Percentiles rank a stretch among this genome's conserved stretches.
Evolutionary conservation across 1,140 invertebrate species (phyloP).

Genomic region (Triops cancriformis): DNA sequence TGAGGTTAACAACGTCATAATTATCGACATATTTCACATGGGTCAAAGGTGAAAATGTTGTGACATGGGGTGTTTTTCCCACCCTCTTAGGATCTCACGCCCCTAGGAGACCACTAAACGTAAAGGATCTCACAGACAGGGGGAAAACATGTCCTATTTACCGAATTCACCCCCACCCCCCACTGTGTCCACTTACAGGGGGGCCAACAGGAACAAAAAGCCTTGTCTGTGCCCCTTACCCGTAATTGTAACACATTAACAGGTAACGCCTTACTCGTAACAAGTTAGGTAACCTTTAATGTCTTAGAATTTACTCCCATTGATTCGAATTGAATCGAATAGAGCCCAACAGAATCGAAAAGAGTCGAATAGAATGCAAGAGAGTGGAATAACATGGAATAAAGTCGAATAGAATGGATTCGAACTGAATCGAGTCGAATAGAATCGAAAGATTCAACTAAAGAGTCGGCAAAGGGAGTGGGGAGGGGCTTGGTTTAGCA

Average conservation of each 20-base stretch:
- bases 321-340: no score
- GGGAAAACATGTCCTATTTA: not conserved
- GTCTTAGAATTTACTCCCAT: not conserved
- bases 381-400: no score
- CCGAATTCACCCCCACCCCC: not conserved
- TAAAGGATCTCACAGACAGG: not conserved
- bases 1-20: no score
- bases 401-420: no score
- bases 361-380: no score
- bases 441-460: not conserved
- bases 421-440: no score
- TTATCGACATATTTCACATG: no score
- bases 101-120: slow-evolving; percentile 8
- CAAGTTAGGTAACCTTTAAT: not conserved
- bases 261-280: not conserved
- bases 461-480: not conserved
- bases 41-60: not conserved
- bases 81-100: not conserved
- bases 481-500: not conserved
- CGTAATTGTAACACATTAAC: not conserved
- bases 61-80: not conserved
- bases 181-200: not conserved
- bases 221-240: no score
- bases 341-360: no score
- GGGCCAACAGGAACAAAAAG: not conserved